Evolutionary conservation across 2,113 vertebrate genomes (phyloP).

Genomic region (Motacilla tschutschensis): DNA sequence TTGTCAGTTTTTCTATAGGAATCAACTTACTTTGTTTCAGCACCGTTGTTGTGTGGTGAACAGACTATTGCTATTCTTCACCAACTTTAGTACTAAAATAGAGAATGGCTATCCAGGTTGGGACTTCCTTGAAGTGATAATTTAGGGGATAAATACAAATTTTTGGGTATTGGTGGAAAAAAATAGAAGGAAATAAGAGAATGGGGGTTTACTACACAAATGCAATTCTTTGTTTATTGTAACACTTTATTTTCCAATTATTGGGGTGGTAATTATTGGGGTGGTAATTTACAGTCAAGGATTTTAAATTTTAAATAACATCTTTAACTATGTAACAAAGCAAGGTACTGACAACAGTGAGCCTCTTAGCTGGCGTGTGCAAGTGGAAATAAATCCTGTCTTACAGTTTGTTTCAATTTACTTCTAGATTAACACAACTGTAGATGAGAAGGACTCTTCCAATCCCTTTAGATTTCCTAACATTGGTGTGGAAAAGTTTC

Average conservation of each 20-base stretch:
- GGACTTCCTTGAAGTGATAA: neutral
- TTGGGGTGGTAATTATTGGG: neutral
- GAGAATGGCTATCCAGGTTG: neutral
- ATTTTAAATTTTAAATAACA: neutral
- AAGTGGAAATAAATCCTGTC: neutral
- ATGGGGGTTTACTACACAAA: neutral
- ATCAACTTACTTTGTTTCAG: neutral
- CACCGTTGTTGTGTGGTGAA: neutral
- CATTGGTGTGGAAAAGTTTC: slow-evolving; percentile 97
- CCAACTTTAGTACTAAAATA: neutral
- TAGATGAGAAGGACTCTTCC: slow-evolving; percentile 84
- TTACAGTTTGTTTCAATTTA: slow-evolving; percentile 34
- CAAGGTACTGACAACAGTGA: neutral
- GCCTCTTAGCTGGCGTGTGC: neutral
- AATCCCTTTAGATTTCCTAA: slow-evolving; percentile 98
- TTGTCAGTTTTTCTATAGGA: neutral
- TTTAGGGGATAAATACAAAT: neutral
- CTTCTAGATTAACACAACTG: slow-evolving; percentile 92
- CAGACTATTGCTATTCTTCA: neutral
- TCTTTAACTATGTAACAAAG: neutral
- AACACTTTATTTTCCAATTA: neutral
- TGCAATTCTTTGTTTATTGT: neutral
- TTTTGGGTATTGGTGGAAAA: neutral
- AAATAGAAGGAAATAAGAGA: neutral
- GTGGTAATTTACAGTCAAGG: neutral